These are phyloP conservation scores for Scelioninae gen. 1 DNA, from an alignment of 2,888 invertebrate species.

Conservation along the genomic window DNA sequence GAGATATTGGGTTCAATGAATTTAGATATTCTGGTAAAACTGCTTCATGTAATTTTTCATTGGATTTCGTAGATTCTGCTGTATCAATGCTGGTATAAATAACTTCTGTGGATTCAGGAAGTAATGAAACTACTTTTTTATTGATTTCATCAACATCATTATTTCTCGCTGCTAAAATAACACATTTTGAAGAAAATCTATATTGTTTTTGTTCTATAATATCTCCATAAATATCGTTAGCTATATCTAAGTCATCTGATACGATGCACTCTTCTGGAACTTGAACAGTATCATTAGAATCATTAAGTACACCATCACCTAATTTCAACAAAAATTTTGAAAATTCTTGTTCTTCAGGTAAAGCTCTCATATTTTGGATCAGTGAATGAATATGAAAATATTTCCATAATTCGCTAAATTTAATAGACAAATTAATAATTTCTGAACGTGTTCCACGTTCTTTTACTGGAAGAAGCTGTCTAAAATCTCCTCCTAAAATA, in stretches of 20 bases:
- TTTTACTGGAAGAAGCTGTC: too few species aligned
- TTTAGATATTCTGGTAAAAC: neutral
- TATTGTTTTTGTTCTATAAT: too few species aligned
- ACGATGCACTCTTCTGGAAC: slow-evolving; percentile 58
- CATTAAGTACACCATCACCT: too few species aligned
- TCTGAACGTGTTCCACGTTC: too few species aligned
- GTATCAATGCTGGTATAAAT: too few species aligned
- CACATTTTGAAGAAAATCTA: slow-evolving; percentile 52
- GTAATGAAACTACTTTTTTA: slow-evolving; percentile 9
- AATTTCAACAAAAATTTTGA: slow-evolving; percentile 53
- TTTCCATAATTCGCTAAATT: slow-evolving; percentile 69
- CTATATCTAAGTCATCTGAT: slow-evolving; percentile 48
- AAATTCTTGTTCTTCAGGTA: slow-evolving; percentile 38
- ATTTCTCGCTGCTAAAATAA: slow-evolving; percentile 66
- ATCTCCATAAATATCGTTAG: slow-evolving; percentile 58
- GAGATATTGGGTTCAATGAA: neutral
- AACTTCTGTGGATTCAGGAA: neutral
- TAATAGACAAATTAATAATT: slow-evolving; percentile 73
- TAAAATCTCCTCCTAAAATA: too few species aligned
- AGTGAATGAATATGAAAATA: slow-evolving; percentile 66
- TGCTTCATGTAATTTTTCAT: too few species aligned
- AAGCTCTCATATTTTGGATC: too few species aligned
- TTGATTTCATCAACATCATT: too few species aligned
- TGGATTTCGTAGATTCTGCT: neutral
- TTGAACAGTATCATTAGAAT: slow-evolving; percentile 57